A percentile compares a stretch with the other conserved stretches of the same genome.
These are phyloP conservation scores for Epinephelus awoara DNA, from an alignment of 2,797 vertebrate genomes.

Conservation along the genomic window DNA sequence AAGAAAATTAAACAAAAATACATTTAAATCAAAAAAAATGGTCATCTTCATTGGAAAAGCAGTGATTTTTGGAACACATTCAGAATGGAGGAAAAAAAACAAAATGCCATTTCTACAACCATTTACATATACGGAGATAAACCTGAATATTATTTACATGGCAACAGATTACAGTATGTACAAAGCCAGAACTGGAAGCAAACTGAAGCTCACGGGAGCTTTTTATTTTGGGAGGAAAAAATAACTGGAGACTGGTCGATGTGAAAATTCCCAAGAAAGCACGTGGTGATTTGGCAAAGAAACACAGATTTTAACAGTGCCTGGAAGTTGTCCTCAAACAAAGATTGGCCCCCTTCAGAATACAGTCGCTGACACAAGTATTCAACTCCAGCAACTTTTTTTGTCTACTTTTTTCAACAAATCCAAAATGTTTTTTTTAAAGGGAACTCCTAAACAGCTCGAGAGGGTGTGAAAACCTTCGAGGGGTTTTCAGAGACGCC, in stretches of 20 bases:
- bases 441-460: conserved; percentile 47
- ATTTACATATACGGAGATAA: conserved; percentile 81
- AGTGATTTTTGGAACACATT: conserved; percentile 71
- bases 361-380: conserved; percentile 42
- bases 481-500: conserved; percentile 29
- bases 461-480: conserved; percentile 10
- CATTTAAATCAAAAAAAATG: conserved; percentile 68
- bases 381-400: conserved; percentile 47
- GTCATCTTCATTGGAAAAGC: conserved; percentile 74
- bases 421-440: conserved; percentile 42
- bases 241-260: conserved; percentile 21
- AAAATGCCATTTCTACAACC: conserved; percentile 78
- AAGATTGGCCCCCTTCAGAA: conserved; percentile 49
- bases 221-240: conserved; percentile 20
- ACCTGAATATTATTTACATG: conserved; percentile 82
- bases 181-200: conserved; percentile 67
- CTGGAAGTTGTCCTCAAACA: conserved; percentile 65
- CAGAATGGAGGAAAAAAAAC: conserved; percentile 35
- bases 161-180: conserved; percentile 82
- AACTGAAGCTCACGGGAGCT: conserved; percentile 48
- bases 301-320: conserved; percentile 54
- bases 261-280: conserved; percentile 55
- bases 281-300: conserved; percentile 55
- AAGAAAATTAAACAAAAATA: conserved; percentile 63
- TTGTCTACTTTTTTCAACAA: conserved; percentile 37